Base-by-base conservation (phyloP, 2,113 vertebrate genomes). In the Lipotes vexillifer region DNA sequence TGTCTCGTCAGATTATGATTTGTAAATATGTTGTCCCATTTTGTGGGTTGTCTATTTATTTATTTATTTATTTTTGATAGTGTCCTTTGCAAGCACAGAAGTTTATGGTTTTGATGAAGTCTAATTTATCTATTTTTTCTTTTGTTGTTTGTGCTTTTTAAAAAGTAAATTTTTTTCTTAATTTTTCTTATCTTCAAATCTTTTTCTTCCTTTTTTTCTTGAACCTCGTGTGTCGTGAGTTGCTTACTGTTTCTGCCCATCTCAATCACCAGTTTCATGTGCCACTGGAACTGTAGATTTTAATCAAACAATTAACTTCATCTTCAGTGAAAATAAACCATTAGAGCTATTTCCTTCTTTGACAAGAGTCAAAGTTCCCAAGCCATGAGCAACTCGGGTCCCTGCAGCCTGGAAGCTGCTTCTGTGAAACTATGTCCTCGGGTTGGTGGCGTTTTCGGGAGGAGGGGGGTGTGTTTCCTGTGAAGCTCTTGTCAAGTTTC, bases 401-500 rank as follows among this genome's bases (percentile, higher is more conserved):
- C 83, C 38, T 84, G 61, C 41, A 5, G 0, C 52, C 65, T 91
- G 65, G 74, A 93, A 78, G 11, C 92, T 87, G 1, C 6, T 44
- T 95, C 96, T 99, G 98, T 98, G 98, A 98, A 98, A 98, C 96
- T 88, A 71, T 90, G 96, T 98, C 90, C n/a, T 98, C 88, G 92
- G 80, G 33, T 82, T 94, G 91, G 88, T 97, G 88, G 93, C 93
- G 77, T 97, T 94, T 97, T 88, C 66, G 78, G 97, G 96, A 97
- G 98, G 88, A 97, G 95, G 52, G 95, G 52, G 96, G 80, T 66
- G 80, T 63, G 82, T 96, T 98, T 99, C 98, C 98, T 98, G 98
- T 25, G 82, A 87, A 93, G 87, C 97, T 98, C 94, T 98, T 97
- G 97, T 98, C 98, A 97, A 87, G 94, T 98, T 98, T 98, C 98